These are phyloP conservation scores for Enhydra lutris DNA, from an alignment of 2,113 vertebrate genomes.

Conservation along the genomic window DNA sequence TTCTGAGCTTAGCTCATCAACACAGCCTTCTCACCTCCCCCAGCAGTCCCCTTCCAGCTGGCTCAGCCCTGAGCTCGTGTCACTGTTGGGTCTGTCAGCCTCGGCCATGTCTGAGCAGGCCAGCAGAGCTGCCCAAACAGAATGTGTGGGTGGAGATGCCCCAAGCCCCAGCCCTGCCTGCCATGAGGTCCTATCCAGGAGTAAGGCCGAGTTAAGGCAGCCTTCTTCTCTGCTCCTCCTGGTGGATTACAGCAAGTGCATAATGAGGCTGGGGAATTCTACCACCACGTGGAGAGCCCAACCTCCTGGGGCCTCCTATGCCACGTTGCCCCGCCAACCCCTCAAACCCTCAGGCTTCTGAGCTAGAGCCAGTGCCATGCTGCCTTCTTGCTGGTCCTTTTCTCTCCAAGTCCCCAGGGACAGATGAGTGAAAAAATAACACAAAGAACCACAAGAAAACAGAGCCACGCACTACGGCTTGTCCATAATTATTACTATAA, in stretches of 20 bases:
- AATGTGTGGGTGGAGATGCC: rapidly evolving
- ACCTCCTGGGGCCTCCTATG: no score
- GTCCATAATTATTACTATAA: conserved; percentile 85
- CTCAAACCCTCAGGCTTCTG: no score
- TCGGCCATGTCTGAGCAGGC: rapidly evolving
- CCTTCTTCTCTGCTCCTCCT: neutral
- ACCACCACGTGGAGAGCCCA: neutral
- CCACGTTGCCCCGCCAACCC: no score
- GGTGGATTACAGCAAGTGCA: neutral
- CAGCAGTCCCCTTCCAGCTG: neutral
- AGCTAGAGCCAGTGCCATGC: no score
- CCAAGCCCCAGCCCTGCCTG: neutral
- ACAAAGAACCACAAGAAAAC: conserved; percentile 49
- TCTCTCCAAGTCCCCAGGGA: neutral
- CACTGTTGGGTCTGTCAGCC: neutral
- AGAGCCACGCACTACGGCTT: conserved; percentile 31
- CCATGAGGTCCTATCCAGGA: neutral
- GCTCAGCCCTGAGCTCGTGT: neutral
- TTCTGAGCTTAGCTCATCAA: neutral
- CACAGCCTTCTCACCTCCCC: neutral
- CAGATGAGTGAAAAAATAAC: neutral
- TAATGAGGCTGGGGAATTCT: neutral
- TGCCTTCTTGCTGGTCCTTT: neutral
- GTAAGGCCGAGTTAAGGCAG: neutral
- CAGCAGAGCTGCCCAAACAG: neutral